These are phyloP conservation scores for Orthonyx spaldingii DNA, from an alignment of 2,113 vertebrate species.

Conservation along the genomic window DNA sequence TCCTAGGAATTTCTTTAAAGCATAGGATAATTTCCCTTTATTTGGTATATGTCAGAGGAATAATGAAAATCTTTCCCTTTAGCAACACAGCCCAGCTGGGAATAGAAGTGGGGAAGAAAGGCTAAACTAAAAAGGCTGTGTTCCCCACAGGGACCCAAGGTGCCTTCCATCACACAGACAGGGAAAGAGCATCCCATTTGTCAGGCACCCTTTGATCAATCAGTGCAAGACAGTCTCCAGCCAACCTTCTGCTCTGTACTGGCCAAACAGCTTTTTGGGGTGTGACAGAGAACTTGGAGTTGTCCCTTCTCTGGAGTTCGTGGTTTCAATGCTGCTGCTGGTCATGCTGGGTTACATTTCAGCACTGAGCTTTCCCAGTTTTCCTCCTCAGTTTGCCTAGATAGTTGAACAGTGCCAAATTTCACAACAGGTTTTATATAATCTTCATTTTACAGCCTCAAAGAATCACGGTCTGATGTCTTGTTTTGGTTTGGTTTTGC, in stretches of 20 bases:
- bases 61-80: background rate
- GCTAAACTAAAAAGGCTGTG: background rate
- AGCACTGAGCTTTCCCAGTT: background rate
- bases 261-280: background rate
- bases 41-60: background rate
- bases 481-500: background rate
- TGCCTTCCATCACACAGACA: background rate
- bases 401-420: background rate
- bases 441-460: background rate
- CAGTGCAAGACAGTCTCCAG: background rate
- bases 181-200: background rate
- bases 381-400: background rate
- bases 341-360: background rate
- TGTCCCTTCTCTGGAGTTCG: background rate
- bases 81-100: background rate
- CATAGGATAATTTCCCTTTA: background rate
- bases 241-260: background rate
- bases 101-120: background rate
- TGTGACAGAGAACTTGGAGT: background rate
- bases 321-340: background rate
- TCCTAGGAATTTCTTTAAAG: background rate
- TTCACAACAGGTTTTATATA: background rate
- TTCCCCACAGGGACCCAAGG: background rate
- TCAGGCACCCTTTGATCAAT: background rate
- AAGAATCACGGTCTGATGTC: background rate